Percentiles rank a stretch among this genome's conserved stretches.
These are phyloP conservation scores for Lamellibrachia satsuma DNA, from an alignment of 2,888 invertebrate species.

Conservation along the genomic window DNA sequence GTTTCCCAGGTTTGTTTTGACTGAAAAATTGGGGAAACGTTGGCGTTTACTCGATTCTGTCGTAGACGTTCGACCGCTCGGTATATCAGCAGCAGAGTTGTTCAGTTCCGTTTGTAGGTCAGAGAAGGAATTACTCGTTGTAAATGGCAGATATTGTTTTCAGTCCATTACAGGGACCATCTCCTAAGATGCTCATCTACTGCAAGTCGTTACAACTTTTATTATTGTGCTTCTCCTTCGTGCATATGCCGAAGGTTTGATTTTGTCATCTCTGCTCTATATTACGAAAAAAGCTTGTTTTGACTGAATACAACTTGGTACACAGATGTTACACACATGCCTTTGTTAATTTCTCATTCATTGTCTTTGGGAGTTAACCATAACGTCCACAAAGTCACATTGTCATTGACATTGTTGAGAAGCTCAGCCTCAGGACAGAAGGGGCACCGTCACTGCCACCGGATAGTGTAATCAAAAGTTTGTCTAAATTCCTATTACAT, in stretches of 20 bases:
- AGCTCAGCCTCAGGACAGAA: too few relatives aligned
- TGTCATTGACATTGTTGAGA: too few relatives aligned
- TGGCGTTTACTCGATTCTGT: constrained; percentile 21
- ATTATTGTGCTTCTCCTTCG: background rate
- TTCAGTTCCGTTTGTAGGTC: constrained; percentile 17
- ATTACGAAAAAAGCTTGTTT: background rate
- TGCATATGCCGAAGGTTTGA: background rate
- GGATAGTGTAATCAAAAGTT: too few relatives aligned
- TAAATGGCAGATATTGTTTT: background rate
- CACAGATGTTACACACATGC: background rate
- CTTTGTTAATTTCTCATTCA: background rate
- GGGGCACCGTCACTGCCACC: too few relatives aligned
- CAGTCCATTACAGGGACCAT: background rate
- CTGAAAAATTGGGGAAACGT: constrained; percentile 20
- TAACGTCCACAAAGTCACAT: background rate
- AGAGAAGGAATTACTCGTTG: background rate
- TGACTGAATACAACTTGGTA: background rate
- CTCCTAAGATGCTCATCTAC: background rate
- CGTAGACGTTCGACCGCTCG: constrained; percentile 4
- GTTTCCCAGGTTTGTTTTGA: constrained; percentile 19
- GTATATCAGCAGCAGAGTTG: constrained; percentile 4
- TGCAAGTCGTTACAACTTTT: background rate
- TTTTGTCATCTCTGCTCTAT: background rate
- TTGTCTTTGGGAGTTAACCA: background rate
- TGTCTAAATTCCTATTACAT: too few relatives aligned